Conservation (phyloP, 1,140 invertebrate species). For the Trinorchestia longiramus region DNA sequence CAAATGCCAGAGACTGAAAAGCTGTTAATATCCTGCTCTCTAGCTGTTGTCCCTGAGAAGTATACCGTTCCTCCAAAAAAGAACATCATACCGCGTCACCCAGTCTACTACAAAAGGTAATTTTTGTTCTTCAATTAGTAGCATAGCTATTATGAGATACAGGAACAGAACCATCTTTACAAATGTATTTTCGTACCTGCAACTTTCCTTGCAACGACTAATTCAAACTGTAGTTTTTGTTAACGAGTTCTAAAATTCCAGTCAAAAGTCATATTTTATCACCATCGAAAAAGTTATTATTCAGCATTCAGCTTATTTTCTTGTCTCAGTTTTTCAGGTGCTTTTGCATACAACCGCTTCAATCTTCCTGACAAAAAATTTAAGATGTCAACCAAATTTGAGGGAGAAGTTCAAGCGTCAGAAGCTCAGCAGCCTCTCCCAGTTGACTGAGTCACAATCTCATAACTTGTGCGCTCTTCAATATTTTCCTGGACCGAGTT, state of each 20-base stretch:
- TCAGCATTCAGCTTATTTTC: not conserved
- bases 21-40: too few relatives aligned
- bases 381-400: conserved; percentile 57
- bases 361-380: not conserved
- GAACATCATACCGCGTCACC: too few relatives aligned
- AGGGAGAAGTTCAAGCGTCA: conserved; percentile 61
- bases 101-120: too few relatives aligned
- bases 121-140: too few relatives aligned
- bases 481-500: not conserved
- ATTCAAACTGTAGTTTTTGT: not conserved
- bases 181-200: too few relatives aligned
- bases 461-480: not conserved
- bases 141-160: too few relatives aligned
- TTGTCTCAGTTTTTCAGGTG: not conserved
- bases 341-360: not conserved
- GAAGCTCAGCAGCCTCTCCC: not conserved
- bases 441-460: not conserved
- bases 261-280: not conserved
- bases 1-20: too few relatives aligned
- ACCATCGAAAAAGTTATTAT: not conserved
- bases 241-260: not conserved
- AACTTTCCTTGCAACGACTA: too few relatives aligned
- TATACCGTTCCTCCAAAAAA: too few relatives aligned
- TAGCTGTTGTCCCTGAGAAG: too few relatives aligned
- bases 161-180: too few relatives aligned